A percentile compares a stretch with the other conserved stretches of the same genome.
These are phyloP conservation scores for Cherax destructor DNA, from an alignment of 1,140 invertebrate genomes.

Conservation along the genomic window DNA sequence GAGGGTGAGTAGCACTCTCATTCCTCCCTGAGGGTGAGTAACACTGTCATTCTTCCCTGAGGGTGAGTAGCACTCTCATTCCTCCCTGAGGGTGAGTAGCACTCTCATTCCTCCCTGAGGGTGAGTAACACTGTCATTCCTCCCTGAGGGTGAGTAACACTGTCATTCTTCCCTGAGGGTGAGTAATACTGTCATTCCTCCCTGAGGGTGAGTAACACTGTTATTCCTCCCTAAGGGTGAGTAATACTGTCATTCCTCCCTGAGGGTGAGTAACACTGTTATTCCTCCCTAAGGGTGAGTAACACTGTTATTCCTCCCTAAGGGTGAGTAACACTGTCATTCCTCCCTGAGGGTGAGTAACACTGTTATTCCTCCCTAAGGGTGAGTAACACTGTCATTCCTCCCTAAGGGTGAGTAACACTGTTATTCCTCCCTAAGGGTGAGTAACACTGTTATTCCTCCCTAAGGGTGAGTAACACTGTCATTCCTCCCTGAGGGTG, in stretches of 20 bases:
- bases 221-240: slow-evolving; percentile 22
- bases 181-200: background rate
- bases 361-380: background rate
- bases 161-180: slow-evolving; percentile 18
- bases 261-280: slow-evolving; percentile 11
- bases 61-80: background rate
- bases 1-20: slow-evolving; percentile 4
- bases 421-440: background rate
- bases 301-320: background rate
- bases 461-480: slow-evolving; percentile 24
- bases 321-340: slow-evolving; percentile 2
- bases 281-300: slow-evolving; percentile 28
- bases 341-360: slow-evolving; percentile 32
- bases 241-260: background rate
- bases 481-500: slow-evolving; percentile 21
- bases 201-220: slow-evolving; percentile 25
- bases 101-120: background rate
- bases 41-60: too few relatives aligned
- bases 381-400: background rate
- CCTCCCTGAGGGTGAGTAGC: slow-evolving; percentile 30
- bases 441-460: background rate
- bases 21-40: too few relatives aligned
- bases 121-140: background rate
- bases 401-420: slow-evolving; percentile 27
- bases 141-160: slow-evolving; percentile 28